A percentile compares a stretch with the other conserved stretches of the same genome.
Evolutionary conservation across 1,140 invertebrate species (phyloP).

Genomic region (roundworm (Caenorhabditis elegans)): DNA sequence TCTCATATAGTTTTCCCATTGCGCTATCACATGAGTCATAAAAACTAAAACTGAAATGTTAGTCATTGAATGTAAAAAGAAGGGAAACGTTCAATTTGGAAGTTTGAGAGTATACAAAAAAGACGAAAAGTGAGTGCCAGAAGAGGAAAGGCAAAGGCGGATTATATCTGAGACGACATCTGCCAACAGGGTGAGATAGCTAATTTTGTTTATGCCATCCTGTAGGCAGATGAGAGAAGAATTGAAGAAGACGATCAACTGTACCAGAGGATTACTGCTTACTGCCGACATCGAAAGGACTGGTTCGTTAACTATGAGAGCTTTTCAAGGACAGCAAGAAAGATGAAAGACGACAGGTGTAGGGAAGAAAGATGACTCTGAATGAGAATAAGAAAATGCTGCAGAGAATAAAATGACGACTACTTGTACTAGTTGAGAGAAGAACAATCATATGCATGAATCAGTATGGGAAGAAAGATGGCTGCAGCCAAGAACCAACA

Average conservation of each 20-base stretch:
- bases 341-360: background rate
- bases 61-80: background rate
- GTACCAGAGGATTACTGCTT: conserved; percentile 4
- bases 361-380: background rate
- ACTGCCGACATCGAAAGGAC: background rate
- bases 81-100: no score
- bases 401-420: background rate
- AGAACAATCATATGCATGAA: conserved; percentile 16
- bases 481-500: conserved; percentile 2
- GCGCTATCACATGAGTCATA: background rate
- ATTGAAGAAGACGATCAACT: background rate
- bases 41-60: background rate
- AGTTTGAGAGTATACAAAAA: no score
- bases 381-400: background rate
- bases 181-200: background rate
- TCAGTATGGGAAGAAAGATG: background rate
- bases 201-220: conserved; percentile 20
- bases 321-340: background rate
- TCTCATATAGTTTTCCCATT: background rate
- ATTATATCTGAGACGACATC: conserved; percentile 20
- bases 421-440: conserved; percentile 1
- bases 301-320: background rate
- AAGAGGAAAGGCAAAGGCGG: background rate
- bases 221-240: background rate
- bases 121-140: background rate